Evolutionary conservation across 2,888 invertebrate genomes (phyloP), one percentile per base, ranked within the genome.

Genomic region (Drosophila mimica): DNA sequence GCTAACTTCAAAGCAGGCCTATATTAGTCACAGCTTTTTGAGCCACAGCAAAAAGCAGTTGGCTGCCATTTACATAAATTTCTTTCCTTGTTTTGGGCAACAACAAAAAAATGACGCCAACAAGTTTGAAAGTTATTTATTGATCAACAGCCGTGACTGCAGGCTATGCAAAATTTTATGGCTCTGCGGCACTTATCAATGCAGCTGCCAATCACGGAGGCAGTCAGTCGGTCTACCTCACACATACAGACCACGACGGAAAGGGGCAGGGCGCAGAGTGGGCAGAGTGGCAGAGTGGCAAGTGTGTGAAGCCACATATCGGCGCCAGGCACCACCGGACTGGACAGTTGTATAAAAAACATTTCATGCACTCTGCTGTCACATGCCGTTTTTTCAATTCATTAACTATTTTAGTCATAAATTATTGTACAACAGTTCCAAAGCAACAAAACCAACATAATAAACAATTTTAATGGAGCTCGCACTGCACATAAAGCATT

Each of bases 391-490:
- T 84, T 84, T 83, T 81, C 85, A 81, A 81, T 85, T 84, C 83
- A 83, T 84, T 83, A 85, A 84, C 82, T 74, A 74, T 83, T 85
- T 85, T 80, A 82, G 79, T 62, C 82, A 80, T 84, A 84, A 84
- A 83, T 83, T 80, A 69, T 61, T 58, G 70, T 48, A 57, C 63
- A 70, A 60, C 62, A 52, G 76, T 72, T 53, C 49, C 9, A 54
- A 68, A 56, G 60, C 28, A 65, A 71, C 54, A 68, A 43, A 36
- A 72, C 49, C 49, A 66, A 51, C n/a, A 43, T 25, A 56, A 34
- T 43, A 59, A 36, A 30, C 28, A 60, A 51, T 28, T 60, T 30
- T 20, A 61, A 46, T n/a, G 65, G 40, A 38, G 30, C 38, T 62
- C 51, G 28, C 71, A 63, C 31, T 62, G 15, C 57, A 53, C 48